These are phyloP conservation scores for Geopemphigus sp. DNA, from an alignment of 1,140 invertebrate genomes.

Conservation along the genomic window DNA sequence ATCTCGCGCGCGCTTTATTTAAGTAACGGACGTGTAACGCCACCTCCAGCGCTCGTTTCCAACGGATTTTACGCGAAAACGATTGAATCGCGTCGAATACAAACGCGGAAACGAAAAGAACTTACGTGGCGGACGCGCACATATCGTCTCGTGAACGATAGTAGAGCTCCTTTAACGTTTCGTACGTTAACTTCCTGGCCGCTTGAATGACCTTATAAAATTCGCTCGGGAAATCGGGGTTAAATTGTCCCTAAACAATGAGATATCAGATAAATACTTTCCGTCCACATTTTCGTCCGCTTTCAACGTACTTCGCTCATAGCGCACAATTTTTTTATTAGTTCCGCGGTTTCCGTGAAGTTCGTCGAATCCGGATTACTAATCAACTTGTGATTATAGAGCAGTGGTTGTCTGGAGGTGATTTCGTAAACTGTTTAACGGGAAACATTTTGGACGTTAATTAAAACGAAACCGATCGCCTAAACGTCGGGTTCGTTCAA, in stretches of 20 bases:
- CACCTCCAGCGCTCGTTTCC: too few relatives aligned
- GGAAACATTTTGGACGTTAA: neutral
- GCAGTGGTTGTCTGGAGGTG: constrained; percentile 29
- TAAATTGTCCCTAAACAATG: constrained; percentile 58
- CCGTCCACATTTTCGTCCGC: too few relatives aligned
- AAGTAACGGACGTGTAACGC: too few relatives aligned
- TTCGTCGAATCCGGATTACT: constrained; percentile 33
- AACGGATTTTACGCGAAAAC: neutral
- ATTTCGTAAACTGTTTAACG: constrained; percentile 17
- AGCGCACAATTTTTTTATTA: constrained; percentile 25
- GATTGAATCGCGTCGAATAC: neutral
- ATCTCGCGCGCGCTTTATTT: neutral
- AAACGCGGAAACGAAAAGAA: constrained; percentile 53
- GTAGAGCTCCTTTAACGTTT: constrained; percentile 60
- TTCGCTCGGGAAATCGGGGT: constrained; percentile 63
- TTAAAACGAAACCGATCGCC: neutral
- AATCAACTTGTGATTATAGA: constrained; percentile 30
- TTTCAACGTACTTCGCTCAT: constrained; percentile 31
- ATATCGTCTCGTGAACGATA: constrained; percentile 58
- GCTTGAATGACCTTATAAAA: constrained; percentile 66
- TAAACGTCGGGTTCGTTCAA: neutral
- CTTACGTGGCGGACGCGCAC: constrained; percentile 67
- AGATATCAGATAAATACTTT: neutral
- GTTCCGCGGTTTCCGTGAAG: neutral
- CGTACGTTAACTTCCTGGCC: constrained; percentile 61